A percentile compares a stretch with the other conserved stretches of the same genome.
Conservation (phyloP, 2,888 invertebrate species). For the Acleris holmiana region DNA sequence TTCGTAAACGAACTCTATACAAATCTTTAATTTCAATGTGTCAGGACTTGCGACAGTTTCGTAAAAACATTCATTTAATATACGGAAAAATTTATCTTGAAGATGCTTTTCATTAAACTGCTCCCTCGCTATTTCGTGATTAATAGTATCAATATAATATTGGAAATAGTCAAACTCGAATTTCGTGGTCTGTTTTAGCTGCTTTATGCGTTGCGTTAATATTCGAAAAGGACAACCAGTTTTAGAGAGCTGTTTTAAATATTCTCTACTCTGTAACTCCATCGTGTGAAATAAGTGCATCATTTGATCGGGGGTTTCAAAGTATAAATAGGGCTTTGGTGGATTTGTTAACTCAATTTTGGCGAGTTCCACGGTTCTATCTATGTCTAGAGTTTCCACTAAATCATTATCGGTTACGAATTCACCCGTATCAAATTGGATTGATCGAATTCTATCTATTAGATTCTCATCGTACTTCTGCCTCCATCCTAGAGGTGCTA, state of each 20-base stretch:
- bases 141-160: constrained; percentile 70
- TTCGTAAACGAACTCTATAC: constrained; percentile 78
- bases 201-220: constrained; percentile 64
- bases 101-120: constrained; percentile 66
- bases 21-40: constrained; percentile 73
- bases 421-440: constrained; percentile 69
- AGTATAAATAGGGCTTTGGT: constrained; percentile 61
- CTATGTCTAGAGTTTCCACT: constrained; percentile 71
- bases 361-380: constrained; percentile 70
- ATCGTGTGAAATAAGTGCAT: constrained; percentile 71
- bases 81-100: constrained; percentile 72
- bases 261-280: constrained; percentile 79
- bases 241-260: constrained; percentile 70
- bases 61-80: constrained; percentile 70
- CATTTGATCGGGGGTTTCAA: constrained; percentile 68
- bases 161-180: constrained; percentile 75
- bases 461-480: constrained; percentile 69
- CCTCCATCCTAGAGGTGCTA: constrained; percentile 75
- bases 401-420: constrained; percentile 74
- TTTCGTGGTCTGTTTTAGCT: constrained; percentile 63
- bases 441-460: constrained; percentile 60
- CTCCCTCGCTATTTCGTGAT: constrained; percentile 67
- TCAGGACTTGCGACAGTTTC: constrained; percentile 71
- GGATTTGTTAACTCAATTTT: constrained; percentile 65
- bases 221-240: constrained; percentile 64